Percentiles rank a stretch among this genome's conserved stretches.
Conservation (phyloP, 2,888 invertebrate genomes). For the Galerucella calmariensis region DNA sequence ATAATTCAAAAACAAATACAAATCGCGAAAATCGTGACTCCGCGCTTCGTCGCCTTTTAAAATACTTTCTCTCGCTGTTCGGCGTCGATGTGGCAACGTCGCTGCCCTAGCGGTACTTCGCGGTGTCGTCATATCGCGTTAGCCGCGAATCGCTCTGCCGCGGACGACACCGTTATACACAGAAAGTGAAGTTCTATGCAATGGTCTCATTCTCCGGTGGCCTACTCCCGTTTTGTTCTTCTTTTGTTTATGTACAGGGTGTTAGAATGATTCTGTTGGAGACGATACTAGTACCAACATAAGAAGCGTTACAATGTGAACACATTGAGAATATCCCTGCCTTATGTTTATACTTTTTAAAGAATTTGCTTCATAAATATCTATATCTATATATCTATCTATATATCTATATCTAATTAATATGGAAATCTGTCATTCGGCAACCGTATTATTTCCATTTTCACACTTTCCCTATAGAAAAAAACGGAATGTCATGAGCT, state of each 20-base stretch:
- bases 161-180: conserved; percentile 55
- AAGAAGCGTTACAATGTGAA: too few relatives aligned
- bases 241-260: conserved; percentile 36
- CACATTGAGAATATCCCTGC: too few relatives aligned
- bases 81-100: conserved; percentile 29
- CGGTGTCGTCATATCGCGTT: conserved; percentile 45
- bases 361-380: too few relatives aligned
- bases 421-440: too few relatives aligned
- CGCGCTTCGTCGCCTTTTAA: conserved; percentile 21
- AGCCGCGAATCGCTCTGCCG: conserved; percentile 20
- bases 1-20: conserved; percentile 29
- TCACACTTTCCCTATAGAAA: too few relatives aligned
- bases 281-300: too few relatives aligned
- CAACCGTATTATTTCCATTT: too few relatives aligned
- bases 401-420: too few relatives aligned
- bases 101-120: conserved; percentile 49
- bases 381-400: too few relatives aligned
- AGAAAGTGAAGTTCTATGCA: conserved; percentile 62
- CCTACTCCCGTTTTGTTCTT: conserved; percentile 56
- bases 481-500: too few relatives aligned
- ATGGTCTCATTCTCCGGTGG: conserved; percentile 59
- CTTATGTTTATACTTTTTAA: too few relatives aligned
- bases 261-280: background rate
- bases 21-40: conserved; percentile 10
- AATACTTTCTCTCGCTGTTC: conserved; percentile 37